Percentiles rank a stretch among this genome's conserved stretches.
Conservation (phyloP, 2,888 invertebrate species). For the Synergus gifuensis region DNA sequence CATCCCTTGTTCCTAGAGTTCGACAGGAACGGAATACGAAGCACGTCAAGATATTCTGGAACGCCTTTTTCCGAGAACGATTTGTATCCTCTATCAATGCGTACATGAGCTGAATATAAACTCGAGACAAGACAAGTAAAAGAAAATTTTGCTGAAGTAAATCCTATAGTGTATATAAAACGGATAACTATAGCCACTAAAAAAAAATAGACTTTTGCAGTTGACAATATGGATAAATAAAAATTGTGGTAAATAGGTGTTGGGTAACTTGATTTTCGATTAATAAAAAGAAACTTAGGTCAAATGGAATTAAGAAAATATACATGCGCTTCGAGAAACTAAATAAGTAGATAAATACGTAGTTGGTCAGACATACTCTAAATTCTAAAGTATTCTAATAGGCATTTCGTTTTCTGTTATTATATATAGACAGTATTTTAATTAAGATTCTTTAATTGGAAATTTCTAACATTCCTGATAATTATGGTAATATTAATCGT, state of each 20-base stretch:
- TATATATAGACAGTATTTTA: not conserved
- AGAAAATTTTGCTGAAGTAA: not conserved
- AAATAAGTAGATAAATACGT: not conserved
- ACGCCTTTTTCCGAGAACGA: constrained; percentile 53
- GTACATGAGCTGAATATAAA: constrained; percentile 40
- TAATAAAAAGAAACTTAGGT: not conserved
- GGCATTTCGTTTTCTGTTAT: not conserved
- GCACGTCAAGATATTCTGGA: constrained; percentile 41
- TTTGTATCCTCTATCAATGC: constrained; percentile 65
- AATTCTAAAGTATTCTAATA: not conserved
- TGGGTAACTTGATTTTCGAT: not conserved
- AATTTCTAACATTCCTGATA: not conserved
- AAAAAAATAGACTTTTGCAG: not conserved
- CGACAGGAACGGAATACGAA: constrained; percentile 62
- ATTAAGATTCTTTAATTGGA: not conserved
- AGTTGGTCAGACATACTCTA: not conserved
- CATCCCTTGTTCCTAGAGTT: constrained; percentile 62
- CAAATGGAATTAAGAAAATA: not conserved
- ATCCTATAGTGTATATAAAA: not conserved
- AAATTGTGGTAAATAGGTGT: too few species aligned
- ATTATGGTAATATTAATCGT: not conserved
- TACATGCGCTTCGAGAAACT: not conserved
- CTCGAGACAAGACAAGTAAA: not conserved
- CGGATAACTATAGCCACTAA: not conserved
- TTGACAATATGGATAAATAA: too few species aligned